These are phyloP conservation scores for Xestia rhomboidea DNA, from an alignment of 2,888 invertebrate genomes.

Conservation along the genomic window DNA sequence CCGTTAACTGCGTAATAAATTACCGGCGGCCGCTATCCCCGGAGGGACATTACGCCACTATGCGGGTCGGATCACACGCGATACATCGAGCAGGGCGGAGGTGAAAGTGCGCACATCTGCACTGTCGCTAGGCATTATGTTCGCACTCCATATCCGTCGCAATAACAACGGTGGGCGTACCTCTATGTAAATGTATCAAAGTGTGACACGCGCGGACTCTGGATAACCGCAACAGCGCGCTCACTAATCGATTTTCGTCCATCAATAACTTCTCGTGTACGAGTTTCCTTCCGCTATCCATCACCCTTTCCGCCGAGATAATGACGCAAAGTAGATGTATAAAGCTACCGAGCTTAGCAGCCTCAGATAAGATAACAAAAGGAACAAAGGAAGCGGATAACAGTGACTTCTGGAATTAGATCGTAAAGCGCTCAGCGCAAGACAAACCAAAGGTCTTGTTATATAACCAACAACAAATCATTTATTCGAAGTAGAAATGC, in stretches of 20 bases:
- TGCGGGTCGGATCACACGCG: slow-evolving; percentile 77
- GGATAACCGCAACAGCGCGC: slow-evolving; percentile 48
- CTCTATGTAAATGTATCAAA: slow-evolving; percentile 66
- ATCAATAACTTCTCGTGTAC: slow-evolving; percentile 49
- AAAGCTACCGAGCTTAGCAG: slow-evolving; percentile 66
- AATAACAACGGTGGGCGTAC: slow-evolving; percentile 75
- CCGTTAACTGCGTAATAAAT: slow-evolving; percentile 71
- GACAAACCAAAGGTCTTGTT: slow-evolving; percentile 30
- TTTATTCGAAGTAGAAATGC: slow-evolving; percentile 22
- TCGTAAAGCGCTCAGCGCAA: slow-evolving; percentile 30
- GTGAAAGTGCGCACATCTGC: slow-evolving; percentile 86
- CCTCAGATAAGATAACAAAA: slow-evolving; percentile 74
- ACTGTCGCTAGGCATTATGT: slow-evolving; percentile 69
- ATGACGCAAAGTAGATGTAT: slow-evolving; percentile 67
- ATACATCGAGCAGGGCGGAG: slow-evolving; percentile 79
- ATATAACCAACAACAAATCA: slow-evolving; percentile 23
- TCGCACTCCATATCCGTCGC: slow-evolving; percentile 73
- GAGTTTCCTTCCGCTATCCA: slow-evolving; percentile 55
- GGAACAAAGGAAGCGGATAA: slow-evolving; percentile 65
- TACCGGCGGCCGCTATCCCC: slow-evolving; percentile 66
- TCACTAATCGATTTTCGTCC: slow-evolving; percentile 52
- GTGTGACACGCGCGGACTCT: slow-evolving; percentile 46
- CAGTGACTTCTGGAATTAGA: slow-evolving; percentile 56
- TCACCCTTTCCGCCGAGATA: slow-evolving; percentile 60
- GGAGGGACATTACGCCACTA: slow-evolving; percentile 76